Evolutionary conservation across 2,888 invertebrate genomes (phyloP).

Genomic region (Julus scandinavius): DNA sequence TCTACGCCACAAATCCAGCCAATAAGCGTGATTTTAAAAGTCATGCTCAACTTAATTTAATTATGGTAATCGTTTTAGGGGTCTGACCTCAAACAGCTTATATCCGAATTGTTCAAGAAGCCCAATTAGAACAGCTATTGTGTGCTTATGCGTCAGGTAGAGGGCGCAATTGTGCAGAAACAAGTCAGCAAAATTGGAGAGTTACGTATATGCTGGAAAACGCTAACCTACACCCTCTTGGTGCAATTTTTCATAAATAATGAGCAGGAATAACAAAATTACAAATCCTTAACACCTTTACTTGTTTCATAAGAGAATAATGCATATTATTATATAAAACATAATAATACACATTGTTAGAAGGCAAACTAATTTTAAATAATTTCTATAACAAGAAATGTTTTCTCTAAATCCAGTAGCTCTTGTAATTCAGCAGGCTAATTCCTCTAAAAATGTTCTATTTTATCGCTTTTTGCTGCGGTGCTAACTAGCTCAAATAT

Average conservation of each 20-base stretch:
- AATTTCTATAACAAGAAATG: too few relatives aligned
- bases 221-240: too few relatives aligned
- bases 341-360: too few relatives aligned
- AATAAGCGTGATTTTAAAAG: slow-evolving; percentile 2
- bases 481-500: not conserved
- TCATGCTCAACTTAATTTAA: slow-evolving; percentile 44
- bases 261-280: too few relatives aligned
- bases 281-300: too few relatives aligned
- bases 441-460: not conserved
- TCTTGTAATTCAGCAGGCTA: not conserved
- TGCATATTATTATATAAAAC: too few relatives aligned
- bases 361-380: too few relatives aligned
- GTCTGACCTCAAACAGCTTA: not conserved
- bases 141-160: not conserved
- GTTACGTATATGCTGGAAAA: too few relatives aligned
- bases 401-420: not conserved
- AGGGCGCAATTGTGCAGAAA: not conserved
- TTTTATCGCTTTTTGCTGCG: not conserved
- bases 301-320: too few relatives aligned
- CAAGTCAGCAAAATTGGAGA: not conserved
- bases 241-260: too few relatives aligned
- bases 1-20: not conserved
- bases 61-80: slow-evolving; percentile 26
- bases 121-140: not conserved
- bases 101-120: not conserved